Evolutionary conservation across 2,797 vertebrate species (phyloP), one percentile per base, ranked within the genome.

Genomic region (Peromyscus melanophrys): DNA sequence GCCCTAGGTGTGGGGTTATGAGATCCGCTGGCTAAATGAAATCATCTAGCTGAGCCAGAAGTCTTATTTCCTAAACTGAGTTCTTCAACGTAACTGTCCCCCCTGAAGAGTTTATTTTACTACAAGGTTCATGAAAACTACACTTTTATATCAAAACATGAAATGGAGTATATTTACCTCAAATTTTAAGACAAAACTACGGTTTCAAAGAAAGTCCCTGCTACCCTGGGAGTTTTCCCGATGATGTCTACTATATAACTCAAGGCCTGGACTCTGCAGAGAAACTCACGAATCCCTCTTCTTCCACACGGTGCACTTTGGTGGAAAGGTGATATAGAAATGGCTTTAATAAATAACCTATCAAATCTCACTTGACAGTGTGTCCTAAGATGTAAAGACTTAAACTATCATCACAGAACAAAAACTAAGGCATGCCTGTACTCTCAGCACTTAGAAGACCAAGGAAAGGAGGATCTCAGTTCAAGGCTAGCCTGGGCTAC

Each of bases 171-270:
- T 61, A 86, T 92, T 67, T 95, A 69, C 5, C 52, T 92, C 63
- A 95, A 90, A 89, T 57, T 88, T 78, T 87, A 93, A 92, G 65
- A 88, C 57, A 92, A 92, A 94, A 96, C 7, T 40, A 94, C 52
- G 21, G 80, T 52, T 95, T 92, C 65, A 93, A 76, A 84, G 55
- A 89, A 76, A 87, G 89, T 78, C 69, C 76, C 77, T 88, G n/a
- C 29, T 77, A n/a, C 25, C 92, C 11, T 90, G 31, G 12, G 27
- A 85, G 19, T 57, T 78, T 37, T 89, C 27, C 91, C 46, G 73
- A 57, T 12, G 65, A 88, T 16, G 77, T 71, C 12, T 81, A n/a
- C 37, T 77, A 82, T 46, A 89, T 46, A 89, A 85, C 1, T 13
- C 31, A 63, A 75, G 91, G 57, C 37, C 40, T 1, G 61, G 81